Conservation (phyloP, 2,797 vertebrate genomes). For the Tadarida brasiliensis region DNA sequence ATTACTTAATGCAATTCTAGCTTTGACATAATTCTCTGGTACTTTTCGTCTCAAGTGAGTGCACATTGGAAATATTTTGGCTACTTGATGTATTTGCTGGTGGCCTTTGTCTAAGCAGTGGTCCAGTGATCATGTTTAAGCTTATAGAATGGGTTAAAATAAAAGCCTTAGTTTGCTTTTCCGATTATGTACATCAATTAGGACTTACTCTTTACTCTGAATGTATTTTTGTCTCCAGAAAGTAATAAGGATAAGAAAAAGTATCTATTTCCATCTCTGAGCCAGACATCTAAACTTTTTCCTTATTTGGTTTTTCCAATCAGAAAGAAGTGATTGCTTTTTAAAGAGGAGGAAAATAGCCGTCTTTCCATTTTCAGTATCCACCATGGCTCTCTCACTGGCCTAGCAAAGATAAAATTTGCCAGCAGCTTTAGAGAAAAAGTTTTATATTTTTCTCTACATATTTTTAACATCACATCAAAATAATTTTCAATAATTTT, state of each 20-base stretch:
- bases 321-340: neutral
- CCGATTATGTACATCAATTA: neutral
- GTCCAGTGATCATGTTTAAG: neutral
- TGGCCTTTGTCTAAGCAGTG: neutral
- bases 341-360: neutral
- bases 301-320: constrained; percentile 27
- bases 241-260: neutral
- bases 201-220: neutral
- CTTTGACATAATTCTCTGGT: neutral
- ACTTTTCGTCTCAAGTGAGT: neutral
- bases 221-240: constrained; percentile 11
- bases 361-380: neutral
- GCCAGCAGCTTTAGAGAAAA: neutral
- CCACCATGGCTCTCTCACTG: neutral
- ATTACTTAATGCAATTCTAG: neutral
- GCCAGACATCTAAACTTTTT: neutral
- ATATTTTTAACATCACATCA: neutral
- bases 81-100: neutral
- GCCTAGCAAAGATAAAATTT: neutral
- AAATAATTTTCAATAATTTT: constrained; percentile 37
- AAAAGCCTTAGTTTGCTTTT: neutral
- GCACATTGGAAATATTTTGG: neutral
- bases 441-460: neutral
- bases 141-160: constrained; percentile 4
- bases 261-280: neutral